These are phyloP conservation scores for Paratrypauchen microcephalus DNA, from an alignment of 2,797 vertebrate species.

Conservation along the genomic window DNA sequence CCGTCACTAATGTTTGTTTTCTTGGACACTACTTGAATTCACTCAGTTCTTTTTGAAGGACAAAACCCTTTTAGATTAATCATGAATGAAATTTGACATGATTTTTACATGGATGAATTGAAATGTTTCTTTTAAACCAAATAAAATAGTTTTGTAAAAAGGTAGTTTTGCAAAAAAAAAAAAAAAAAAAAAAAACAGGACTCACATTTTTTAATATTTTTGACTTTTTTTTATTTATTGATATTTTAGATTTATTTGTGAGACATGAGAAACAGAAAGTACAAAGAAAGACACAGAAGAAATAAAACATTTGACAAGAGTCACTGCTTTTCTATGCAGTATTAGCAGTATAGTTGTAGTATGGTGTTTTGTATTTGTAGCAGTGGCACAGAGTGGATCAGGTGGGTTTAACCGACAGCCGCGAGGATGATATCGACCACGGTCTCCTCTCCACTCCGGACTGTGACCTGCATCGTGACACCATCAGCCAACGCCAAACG, in stretches of 20 bases:
- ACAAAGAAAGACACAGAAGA: constrained; percentile 16
- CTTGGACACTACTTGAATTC: too few species aligned
- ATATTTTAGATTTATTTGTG: constrained; percentile 51
- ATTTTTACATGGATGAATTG: constrained; percentile 49
- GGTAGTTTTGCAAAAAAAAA: not conserved
- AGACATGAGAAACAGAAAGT: constrained; percentile 27
- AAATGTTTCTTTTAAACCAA: constrained; percentile 48
- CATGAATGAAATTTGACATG: constrained; percentile 44
- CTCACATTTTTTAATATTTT: too few species aligned
- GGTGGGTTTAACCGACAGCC: constrained; percentile 82
- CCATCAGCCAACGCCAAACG: constrained; percentile 91
- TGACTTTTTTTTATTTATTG: not conserved
- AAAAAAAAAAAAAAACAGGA: too few species aligned
- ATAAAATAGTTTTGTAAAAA: constrained; percentile 60
- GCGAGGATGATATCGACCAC: constrained; percentile 92
- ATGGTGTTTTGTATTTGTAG: not conserved
- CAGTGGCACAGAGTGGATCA: constrained; percentile 12
- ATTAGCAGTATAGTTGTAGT: too few species aligned
- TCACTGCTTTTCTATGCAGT: not conserved
- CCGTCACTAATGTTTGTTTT: not conserved
- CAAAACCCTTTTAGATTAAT: not conserved
- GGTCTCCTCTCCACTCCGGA: constrained; percentile 87
- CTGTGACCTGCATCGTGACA: constrained; percentile 97
- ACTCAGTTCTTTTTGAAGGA: not conserved
- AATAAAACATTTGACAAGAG: constrained; percentile 30